Evolutionary conservation across 2,113 vertebrate genomes (phyloP).

Genomic region (Notothenia rossii): DNA sequence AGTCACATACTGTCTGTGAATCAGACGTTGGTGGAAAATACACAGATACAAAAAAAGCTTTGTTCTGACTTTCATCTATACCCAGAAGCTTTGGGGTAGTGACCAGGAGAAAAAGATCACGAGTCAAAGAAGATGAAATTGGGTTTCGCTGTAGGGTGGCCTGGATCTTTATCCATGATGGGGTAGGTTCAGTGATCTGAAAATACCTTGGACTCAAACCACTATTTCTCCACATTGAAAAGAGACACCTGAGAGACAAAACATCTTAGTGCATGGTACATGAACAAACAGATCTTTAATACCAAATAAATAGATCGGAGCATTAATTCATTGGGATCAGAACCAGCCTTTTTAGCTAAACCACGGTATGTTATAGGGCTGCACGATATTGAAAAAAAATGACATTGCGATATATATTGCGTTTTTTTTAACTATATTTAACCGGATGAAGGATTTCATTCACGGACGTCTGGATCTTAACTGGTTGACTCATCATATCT

Average conservation of each 20-base stretch:
- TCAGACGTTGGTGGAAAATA: constrained; percentile 2
- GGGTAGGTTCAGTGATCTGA: constrained; percentile 29
- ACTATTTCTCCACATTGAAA: not conserved
- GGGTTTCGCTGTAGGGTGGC: constrained; percentile 7
- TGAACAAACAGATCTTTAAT: not conserved
- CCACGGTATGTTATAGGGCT: not conserved
- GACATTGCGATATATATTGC: no score
- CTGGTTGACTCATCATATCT: no score
- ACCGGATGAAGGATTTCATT: no score
- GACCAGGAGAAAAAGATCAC: constrained; percentile 16
- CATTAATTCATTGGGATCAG: no score
- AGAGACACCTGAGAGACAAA: not conserved
- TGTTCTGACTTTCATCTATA: constrained; percentile 2
- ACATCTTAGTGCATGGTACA: not conserved
- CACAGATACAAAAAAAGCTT: constrained; percentile 13
- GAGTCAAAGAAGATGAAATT: constrained; percentile 8
- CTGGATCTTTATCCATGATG: not conserved
- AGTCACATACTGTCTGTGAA: constrained; percentile 7
- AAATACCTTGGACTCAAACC: constrained; percentile 17
- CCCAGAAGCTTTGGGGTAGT: constrained; percentile 13
- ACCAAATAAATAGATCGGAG: not conserved
- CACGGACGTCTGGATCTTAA: no score
- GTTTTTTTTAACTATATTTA: no score
- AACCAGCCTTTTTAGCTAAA: not conserved
- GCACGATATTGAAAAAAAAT: no score